Conservation (phyloP, 2,113 vertebrate species). For the Stomatorhinus ivindoensis region DNA sequence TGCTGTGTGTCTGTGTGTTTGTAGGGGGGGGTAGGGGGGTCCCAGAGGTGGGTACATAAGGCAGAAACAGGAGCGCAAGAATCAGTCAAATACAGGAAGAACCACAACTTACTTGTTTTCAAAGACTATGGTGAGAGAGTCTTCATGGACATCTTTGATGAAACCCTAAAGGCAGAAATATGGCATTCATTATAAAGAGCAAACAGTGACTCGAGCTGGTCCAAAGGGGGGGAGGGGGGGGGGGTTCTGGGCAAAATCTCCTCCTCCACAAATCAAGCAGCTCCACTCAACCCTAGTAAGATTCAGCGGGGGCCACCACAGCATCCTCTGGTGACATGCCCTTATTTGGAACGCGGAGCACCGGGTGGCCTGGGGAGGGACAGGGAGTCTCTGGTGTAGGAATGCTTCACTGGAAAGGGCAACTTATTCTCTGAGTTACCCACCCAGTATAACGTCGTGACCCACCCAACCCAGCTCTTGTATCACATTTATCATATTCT, state of each 20-base stretch:
- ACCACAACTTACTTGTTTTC: constrained; percentile 82
- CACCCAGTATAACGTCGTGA: constrained; percentile 4
- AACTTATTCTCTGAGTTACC: constrained; percentile 6
- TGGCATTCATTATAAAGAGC: neutral
- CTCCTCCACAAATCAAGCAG: constrained; percentile 35
- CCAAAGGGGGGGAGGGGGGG: neutral
- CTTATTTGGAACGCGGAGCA: constrained; percentile 47
- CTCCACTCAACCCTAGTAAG: constrained; percentile 21
- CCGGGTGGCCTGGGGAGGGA: neutral
- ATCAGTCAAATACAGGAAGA: neutral
- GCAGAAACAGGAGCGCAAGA: neutral
- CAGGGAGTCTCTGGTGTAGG: neutral
- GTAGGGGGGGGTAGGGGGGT: neutral
- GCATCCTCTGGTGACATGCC: constrained; percentile 35
- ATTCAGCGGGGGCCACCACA: constrained; percentile 17
- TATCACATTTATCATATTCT: neutral
- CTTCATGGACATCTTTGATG: constrained; percentile 88
- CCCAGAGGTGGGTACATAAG: constrained; percentile 14
- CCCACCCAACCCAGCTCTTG: neutral
- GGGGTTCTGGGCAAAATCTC: constrained; percentile 21
- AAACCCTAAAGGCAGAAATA: constrained; percentile 62
- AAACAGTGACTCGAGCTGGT: neutral
- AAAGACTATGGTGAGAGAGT: constrained; percentile 84
- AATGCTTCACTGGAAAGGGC: constrained; percentile 33
- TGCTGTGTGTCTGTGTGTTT: neutral